phyloP scores from a whole-genome alignment of 2,797 vertebrate species.

The Protonibea diacanthus region DNA sequence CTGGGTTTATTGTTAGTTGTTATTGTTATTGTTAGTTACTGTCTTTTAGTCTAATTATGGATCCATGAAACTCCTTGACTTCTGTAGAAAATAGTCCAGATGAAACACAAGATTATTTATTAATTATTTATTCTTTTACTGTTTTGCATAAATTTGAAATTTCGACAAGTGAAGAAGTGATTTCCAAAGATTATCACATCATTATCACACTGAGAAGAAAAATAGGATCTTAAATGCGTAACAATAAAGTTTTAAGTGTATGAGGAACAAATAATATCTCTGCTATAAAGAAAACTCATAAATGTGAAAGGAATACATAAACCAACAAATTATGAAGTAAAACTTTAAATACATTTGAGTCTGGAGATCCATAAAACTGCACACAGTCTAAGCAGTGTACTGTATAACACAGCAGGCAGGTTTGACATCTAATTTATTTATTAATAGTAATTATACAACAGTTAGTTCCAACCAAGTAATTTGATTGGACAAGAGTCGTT shows the following conservation, averaged over 20 bases:
- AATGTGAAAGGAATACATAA: neutral
- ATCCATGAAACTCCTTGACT: neutral
- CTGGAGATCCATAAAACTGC: neutral
- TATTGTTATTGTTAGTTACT: too few species aligned
- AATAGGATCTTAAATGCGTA: neutral
- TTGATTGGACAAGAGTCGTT: too few species aligned
- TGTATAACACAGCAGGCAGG: too few species aligned
- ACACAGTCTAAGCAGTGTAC: too few species aligned
- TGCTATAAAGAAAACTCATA: neutral
- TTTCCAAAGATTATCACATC: neutral
- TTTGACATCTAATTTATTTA: neutral
- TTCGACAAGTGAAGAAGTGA: too few species aligned
- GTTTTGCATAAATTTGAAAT: neutral
- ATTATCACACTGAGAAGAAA: too few species aligned
- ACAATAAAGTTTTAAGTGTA: neutral
- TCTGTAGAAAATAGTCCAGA: neutral
- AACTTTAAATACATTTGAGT: too few species aligned
- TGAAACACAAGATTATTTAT: neutral
- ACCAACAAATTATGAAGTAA: neutral
- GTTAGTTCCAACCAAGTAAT: too few species aligned
- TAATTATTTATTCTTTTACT: neutral
- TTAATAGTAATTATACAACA: neutral
- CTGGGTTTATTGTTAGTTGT: too few species aligned
- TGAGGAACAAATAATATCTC: neutral
- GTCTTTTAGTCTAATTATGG: neutral